Evolutionary conservation across 2,888 invertebrate species (phyloP).

Genomic region (Theretra japonica): DNA sequence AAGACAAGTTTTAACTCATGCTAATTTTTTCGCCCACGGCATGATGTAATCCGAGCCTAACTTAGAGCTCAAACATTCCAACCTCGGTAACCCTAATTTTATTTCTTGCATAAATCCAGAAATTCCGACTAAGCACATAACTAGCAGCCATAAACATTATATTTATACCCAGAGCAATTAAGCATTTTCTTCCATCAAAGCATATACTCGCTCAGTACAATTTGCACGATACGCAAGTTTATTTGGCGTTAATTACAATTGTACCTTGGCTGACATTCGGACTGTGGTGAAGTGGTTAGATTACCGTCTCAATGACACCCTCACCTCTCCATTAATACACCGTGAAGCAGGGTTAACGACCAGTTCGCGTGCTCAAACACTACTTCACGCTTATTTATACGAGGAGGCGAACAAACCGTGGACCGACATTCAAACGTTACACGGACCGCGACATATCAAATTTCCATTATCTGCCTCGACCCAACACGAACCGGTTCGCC

Average conservation of each 20-base stretch:
- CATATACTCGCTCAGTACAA: background rate
- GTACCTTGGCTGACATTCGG: conserved; percentile 63
- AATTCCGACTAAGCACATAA: too few species aligned
- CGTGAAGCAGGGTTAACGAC: conserved; percentile 78
- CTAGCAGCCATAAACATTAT: too few species aligned
- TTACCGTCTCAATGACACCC: conserved; percentile 75
- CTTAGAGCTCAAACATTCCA: too few species aligned
- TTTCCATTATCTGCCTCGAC: conserved; percentile 70
- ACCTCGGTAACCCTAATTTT: too few species aligned
- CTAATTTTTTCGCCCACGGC: too few species aligned
- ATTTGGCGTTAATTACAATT: conserved; percentile 64
- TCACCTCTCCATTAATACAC: conserved; percentile 74
- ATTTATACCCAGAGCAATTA: too few species aligned
- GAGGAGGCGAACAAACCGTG: conserved; percentile 70
- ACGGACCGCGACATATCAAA: conserved; percentile 76
- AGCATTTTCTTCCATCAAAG: background rate
- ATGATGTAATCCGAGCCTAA: too few species aligned
- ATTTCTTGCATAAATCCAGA: too few species aligned
- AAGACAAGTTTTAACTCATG: too few species aligned
- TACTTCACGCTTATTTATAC: conserved; percentile 81
- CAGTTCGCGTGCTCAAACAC: conserved; percentile 75
- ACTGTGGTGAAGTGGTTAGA: conserved; percentile 62
- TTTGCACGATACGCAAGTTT: conserved; percentile 36
- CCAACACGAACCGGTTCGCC: conserved; percentile 47
- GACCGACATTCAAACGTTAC: conserved; percentile 70